Evolutionary conservation across 2,888 invertebrate species (phyloP).

Genomic region (Platypus cylindrus): DNA sequence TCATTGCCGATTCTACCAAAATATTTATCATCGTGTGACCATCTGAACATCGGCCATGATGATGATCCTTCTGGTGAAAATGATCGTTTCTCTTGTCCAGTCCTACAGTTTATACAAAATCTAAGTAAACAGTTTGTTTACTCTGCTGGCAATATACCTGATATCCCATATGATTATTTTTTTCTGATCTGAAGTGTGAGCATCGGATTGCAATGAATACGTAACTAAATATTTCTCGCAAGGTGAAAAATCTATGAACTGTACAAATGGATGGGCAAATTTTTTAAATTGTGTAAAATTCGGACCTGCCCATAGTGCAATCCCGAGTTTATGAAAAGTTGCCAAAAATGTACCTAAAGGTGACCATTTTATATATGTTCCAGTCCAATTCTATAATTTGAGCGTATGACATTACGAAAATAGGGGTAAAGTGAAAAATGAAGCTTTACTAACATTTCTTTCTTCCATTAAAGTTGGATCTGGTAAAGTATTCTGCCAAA

Average conservation of each 20-base stretch:
- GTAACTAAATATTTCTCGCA: slow-evolving; percentile 94
- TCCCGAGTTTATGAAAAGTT: slow-evolving; percentile 91
- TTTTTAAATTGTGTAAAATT: slow-evolving; percentile 84
- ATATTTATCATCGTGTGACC: slow-evolving; percentile 93
- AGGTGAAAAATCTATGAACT: slow-evolving; percentile 95
- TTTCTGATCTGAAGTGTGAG: slow-evolving; percentile 52
- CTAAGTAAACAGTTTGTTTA: not conserved
- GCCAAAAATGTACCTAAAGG: slow-evolving; percentile 92
- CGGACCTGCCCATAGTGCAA: slow-evolving; percentile 95
- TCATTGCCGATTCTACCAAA: slow-evolving; percentile 76
- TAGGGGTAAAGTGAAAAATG: not conserved
- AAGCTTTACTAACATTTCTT: slow-evolving; percentile 53
- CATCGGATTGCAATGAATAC: slow-evolving; percentile 71
- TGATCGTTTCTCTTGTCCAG: slow-evolving; percentile 83
- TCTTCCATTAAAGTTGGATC: slow-evolving; percentile 76
- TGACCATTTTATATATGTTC: slow-evolving; percentile 94
- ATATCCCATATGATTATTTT: slow-evolving; percentile 96
- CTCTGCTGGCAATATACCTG: slow-evolving; percentile 37
- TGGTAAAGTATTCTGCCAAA: slow-evolving; percentile 82
- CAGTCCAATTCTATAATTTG: slow-evolving; percentile 75
- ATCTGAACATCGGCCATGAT: slow-evolving; percentile 87
- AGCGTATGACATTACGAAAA: not conserved
- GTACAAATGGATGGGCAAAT: slow-evolving; percentile 81
- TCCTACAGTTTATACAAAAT: slow-evolving; percentile 35
- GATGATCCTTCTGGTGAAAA: slow-evolving; percentile 71